Evolutionary conservation across 2,113 vertebrate genomes (phyloP), one percentile per base, ranked within the genome.

Genomic region (Pomatostomus ruficeps): DNA sequence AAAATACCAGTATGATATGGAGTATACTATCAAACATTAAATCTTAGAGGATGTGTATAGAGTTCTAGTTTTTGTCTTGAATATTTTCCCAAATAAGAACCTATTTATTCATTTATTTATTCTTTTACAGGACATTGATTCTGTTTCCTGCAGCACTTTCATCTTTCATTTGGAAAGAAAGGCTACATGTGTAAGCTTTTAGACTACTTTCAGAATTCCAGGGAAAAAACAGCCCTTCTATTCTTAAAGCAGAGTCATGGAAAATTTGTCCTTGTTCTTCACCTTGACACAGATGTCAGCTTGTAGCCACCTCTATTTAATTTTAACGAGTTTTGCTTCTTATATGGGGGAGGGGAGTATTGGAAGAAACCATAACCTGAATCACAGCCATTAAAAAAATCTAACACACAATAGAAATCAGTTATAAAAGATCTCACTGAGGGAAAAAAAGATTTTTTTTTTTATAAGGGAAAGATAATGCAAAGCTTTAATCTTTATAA

Each of bases 401-500:
- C 22, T 58, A 73, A 22, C 43, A 42, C 48, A 90, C 73, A 91
- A 48, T 81, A 85, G 51, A 80, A 86, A 86, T 59, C 82, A 63
- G 22, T 88, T 71, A 48, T 23, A 88, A 83, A 93, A 90, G 45
- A 83, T 54, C 62, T 78, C 6, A 59, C 46, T 52, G 52, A 59
- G 48, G 23, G 14, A 26, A 65, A 93, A 78, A 54, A 31, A 3
- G 2, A 6, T n/a, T 24, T 15, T 14, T 57, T 55, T 92, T 74
- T 70, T 35, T 13, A 35, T 57, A 24, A 77, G 75, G 31, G 63
- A 93, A 79, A 85, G 52, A 36, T 55, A 86, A 76, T 63, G 12
- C 6, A 82, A 70, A 79, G 67, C 93, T 96, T 96, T 97, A 82
- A 89, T 95, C 89, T 95, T 90, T 85, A 31, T 43, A 71, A 93